These are phyloP conservation scores for Megaleporinus macrocephalus DNA, from an alignment of 2,113 vertebrate genomes.

Conservation along the genomic window DNA sequence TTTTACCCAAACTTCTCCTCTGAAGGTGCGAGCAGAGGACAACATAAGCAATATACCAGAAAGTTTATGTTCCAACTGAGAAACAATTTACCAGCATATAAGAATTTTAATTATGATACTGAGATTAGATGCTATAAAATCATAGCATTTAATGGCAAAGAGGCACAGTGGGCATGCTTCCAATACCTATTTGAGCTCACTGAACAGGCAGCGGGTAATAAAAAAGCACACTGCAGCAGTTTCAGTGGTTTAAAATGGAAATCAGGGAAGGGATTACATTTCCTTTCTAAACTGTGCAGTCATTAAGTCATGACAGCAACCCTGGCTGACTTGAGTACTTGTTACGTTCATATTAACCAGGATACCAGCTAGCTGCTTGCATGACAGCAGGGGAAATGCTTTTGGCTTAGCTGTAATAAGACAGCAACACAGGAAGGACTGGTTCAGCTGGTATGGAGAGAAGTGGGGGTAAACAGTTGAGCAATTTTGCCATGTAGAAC, in stretches of 20 bases:
- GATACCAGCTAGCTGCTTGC: neutral
- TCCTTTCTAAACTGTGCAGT: neutral
- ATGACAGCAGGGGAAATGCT: neutral
- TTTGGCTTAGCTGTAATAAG: neutral
- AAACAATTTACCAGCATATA: neutral
- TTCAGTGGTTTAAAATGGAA: constrained; percentile 1
- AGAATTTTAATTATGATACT: neutral
- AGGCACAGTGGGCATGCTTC: neutral
- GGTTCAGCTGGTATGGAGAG: constrained; percentile 32
- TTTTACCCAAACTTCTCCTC: too few relatives aligned
- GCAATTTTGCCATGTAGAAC: neutral
- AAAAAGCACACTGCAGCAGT: neutral
- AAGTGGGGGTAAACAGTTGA: neutral
- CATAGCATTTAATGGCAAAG: neutral
- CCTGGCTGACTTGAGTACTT: neutral
- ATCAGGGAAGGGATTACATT: neutral
- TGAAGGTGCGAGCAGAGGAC: too few relatives aligned
- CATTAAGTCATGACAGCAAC: neutral
- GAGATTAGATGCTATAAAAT: neutral
- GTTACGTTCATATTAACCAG: neutral
- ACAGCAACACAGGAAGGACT: constrained; percentile 27
- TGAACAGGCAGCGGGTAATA: constrained; percentile 2
- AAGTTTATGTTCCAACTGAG: too few relatives aligned
- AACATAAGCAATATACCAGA: too few relatives aligned
- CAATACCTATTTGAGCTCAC: neutral